Evolutionary conservation across 2,113 vertebrate species (phyloP).

Genomic region (Myrmecobius fasciatus): DNA sequence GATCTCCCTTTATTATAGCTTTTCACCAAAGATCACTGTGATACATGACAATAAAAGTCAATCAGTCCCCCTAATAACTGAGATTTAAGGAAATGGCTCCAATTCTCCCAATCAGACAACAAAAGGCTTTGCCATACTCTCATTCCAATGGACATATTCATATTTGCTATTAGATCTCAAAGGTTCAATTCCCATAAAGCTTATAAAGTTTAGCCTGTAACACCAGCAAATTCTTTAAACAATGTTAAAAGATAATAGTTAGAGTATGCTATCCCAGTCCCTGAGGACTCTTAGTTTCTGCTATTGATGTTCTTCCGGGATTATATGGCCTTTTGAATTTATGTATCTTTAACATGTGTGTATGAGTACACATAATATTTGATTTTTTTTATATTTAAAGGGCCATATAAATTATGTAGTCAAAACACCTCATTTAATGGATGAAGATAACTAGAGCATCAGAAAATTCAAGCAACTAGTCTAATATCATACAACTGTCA

Average conservation of each 20-base stretch:
- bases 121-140: not conserved
- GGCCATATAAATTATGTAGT: not conserved
- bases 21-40: not conserved
- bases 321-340: not conserved
- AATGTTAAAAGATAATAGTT: not conserved
- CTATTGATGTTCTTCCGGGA: not conserved
- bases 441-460: not conserved
- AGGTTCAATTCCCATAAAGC: not conserved
- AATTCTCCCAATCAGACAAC: not conserved
- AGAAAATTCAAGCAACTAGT: not conserved
- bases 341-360: not conserved
- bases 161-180: not conserved
- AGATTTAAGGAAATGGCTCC: not conserved
- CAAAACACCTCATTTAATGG: not conserved
- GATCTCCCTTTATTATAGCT: not conserved
- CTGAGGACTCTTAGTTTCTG: not conserved
- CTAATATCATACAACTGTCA: slow-evolving; percentile 1
- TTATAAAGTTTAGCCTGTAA: not conserved
- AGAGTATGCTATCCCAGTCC: not conserved
- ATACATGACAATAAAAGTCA: not conserved
- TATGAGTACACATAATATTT: not conserved
- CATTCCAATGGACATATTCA: not conserved
- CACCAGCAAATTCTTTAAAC: not conserved
- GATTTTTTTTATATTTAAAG: not conserved
- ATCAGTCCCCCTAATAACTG: not conserved